These are phyloP conservation scores for Romanomermis culicivorax DNA, from an alignment of 2,888 invertebrate species.

Conservation along the genomic window DNA sequence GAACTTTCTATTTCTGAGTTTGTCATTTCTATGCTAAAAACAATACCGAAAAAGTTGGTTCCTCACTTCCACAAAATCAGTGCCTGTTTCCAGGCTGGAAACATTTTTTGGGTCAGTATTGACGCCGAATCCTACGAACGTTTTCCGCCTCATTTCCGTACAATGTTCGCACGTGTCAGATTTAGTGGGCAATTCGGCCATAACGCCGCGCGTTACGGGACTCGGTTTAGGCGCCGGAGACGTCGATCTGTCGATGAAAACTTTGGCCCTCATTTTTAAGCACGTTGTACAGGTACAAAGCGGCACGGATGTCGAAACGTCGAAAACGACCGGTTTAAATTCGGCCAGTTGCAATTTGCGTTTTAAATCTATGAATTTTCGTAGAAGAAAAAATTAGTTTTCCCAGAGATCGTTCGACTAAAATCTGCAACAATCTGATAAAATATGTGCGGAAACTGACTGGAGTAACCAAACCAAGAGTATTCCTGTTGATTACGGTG, in stretches of 20 bases:
- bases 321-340: background rate
- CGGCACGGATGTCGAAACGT: background rate
- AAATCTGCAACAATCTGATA: no score
- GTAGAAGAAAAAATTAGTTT: no score
- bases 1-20: no score
- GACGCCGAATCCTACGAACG: background rate
- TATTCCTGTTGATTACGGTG: no score
- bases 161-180: background rate
- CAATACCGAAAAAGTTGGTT: no score
- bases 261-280: background rate
- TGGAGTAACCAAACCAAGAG: no score
- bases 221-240: background rate
- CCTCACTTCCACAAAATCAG: background rate
- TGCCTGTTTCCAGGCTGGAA: background rate
- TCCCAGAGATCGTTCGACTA: no score
- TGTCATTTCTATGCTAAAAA: no score
- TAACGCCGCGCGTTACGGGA: background rate
- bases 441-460: no score
- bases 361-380: background rate
- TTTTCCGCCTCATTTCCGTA: background rate
- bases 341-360: background rate
- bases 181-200: background rate
- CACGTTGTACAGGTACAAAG: background rate
- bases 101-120: background rate
- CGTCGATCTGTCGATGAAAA: background rate